Conservation (phyloP, 2,797 vertebrate species). For the Gymnothorax javanicus region DNA sequence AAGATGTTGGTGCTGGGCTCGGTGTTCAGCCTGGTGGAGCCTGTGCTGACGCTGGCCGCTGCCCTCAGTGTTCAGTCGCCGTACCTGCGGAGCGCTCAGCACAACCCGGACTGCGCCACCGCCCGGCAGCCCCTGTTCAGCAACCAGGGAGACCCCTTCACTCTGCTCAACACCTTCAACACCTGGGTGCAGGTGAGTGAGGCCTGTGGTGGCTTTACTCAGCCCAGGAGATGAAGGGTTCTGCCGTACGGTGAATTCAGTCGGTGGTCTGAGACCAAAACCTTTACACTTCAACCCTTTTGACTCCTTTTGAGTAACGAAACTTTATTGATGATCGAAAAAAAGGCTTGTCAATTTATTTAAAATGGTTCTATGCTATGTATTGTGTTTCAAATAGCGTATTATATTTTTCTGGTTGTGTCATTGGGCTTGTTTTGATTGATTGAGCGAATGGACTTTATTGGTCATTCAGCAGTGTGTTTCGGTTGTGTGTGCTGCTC, state of each 20-base stretch:
- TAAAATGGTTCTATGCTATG: too few relatives aligned
- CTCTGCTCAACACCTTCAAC: constrained; percentile 87
- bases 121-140: constrained; percentile 82
- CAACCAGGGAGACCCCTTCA: constrained; percentile 89
- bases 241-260: too few relatives aligned
- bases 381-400: too few relatives aligned
- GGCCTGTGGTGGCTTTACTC: background rate
- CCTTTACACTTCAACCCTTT: background rate
- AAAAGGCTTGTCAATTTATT: too few relatives aligned
- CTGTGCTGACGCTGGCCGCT: constrained; percentile 81
- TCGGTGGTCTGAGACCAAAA: background rate
- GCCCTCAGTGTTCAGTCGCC: constrained; percentile 87
- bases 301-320: background rate
- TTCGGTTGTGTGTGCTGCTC: too few relatives aligned
- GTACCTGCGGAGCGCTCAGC: constrained; percentile 78
- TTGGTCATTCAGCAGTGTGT: too few relatives aligned
- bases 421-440: too few relatives aligned
- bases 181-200: constrained; percentile 86
- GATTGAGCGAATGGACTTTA: too few relatives aligned
- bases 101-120: constrained; percentile 73
- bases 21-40: constrained; percentile 80
- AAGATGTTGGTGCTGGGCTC: constrained; percentile 90
- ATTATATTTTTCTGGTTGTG: too few relatives aligned
- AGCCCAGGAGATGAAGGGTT: too few relatives aligned
- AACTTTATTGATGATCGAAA: too few relatives aligned